Base-by-base conservation (phyloP, 1,140 invertebrate genomes). In the Sinella curviseta region DNA sequence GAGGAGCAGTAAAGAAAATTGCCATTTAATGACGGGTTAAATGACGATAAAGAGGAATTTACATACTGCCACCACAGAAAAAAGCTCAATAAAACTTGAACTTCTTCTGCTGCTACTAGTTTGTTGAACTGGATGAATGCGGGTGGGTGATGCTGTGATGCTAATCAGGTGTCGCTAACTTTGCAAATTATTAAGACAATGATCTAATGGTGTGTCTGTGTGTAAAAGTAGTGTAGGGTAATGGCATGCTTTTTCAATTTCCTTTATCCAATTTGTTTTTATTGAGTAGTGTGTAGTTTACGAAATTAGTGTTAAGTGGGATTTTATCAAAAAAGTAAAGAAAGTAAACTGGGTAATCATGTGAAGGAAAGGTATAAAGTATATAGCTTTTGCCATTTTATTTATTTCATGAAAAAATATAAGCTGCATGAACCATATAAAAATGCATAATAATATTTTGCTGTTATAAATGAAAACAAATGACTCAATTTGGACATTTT, bases 261-360 rank as follows among this genome's bases (percentile, higher is more conserved):
- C 12, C n/a, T n/a, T n/a, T n/a, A 48, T 70, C n/a, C 4, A 24
- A 33, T 70, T n/a, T 17, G 4, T 70, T 70, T 70, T 20, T 12
- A 12, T 48, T 12, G 8, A 8, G 39, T 48, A 20, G 20, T 70
- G 65, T 70, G 26, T 30, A 16, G 31, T 33, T 70, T 31, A 16
- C 65, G 30, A 33, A 70, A 70, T 31, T 70, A 33, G 65, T 70
- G 65, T 70, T 70, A 70, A 70, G 65, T 70, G 65, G 31, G n/a
- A 31, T 33, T 70, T 70, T n/a, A 70, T 70, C 65, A 70, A 70
- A 70, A 70, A 70, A n/a, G 31, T 31, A 70, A 70, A 31, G 65
- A 31, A 17, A 33, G 26, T 3, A 31, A 14, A 70, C 24, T 8
- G 24, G 24, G 24, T 60, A 26, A 60, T 48, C n/a, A n/a, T n/a